These are phyloP conservation scores for Siphlonurus alternatus DNA, from an alignment of 2,888 invertebrate genomes.

Conservation along the genomic window DNA sequence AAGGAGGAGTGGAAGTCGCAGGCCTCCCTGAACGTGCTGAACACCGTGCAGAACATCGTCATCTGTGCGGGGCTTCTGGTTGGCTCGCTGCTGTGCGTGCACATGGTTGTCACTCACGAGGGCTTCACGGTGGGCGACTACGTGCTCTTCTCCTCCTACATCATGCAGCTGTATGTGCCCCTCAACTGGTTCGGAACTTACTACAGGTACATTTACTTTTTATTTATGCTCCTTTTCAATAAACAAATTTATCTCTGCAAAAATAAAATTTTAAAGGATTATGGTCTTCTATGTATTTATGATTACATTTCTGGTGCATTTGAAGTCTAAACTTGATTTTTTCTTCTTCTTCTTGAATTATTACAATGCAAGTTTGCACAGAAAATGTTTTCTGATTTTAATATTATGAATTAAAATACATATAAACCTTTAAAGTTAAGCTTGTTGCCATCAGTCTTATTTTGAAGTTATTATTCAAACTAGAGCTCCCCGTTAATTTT, in stretches of 20 bases:
- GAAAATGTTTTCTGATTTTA: too few species aligned
- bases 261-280: not conserved
- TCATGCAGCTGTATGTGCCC: slow-evolving; percentile 87
- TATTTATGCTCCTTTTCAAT: not conserved
- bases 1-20: slow-evolving; percentile 78
- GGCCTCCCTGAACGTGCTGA: slow-evolving; percentile 75
- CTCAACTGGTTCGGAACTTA: slow-evolving; percentile 97
- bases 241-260: slow-evolving; percentile 7
- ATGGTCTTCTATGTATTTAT: not conserved
- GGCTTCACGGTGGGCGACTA: slow-evolving; percentile 85
- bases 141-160: slow-evolving; percentile 86
- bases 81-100: slow-evolving; percentile 78
- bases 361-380: too few species aligned
- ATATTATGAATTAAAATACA: too few species aligned
- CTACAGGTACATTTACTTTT: slow-evolving; percentile 62
- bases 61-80: slow-evolving; percentile 70
- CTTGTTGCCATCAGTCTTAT: too few species aligned
- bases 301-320: too few species aligned
- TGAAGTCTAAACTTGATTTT: too few species aligned
- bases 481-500: too few species aligned
- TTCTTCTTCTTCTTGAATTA: too few species aligned
- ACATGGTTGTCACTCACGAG: slow-evolving; percentile 54
- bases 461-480: too few species aligned
- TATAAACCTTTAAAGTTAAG: too few species aligned
- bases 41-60: slow-evolving; percentile 79